A percentile compares a stretch with the other conserved stretches of the same genome.
Conservation (phyloP, 2,888 invertebrate genomes). For the Lasius fuliginosus region DNA sequence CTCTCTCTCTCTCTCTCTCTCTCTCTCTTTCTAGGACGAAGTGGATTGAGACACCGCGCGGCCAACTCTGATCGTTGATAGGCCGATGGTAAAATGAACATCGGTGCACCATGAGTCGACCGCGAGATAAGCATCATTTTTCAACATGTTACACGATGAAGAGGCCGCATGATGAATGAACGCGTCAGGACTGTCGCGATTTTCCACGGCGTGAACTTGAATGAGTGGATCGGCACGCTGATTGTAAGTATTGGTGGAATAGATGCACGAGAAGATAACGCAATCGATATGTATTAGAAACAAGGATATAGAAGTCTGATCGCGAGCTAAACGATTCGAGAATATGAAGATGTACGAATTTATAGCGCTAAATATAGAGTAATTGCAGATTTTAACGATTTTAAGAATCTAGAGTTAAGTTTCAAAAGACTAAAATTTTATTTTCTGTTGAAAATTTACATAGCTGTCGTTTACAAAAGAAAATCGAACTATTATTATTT, state of each 20-base stretch:
- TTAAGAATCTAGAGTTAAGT: neutral
- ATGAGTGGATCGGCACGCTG: constrained; percentile 26
- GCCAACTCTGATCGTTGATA: constrained; percentile 75
- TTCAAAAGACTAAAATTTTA: neutral
- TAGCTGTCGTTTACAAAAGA: neutral
- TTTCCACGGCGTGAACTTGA: constrained; percentile 67
- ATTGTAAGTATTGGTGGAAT: neutral
- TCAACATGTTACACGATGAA: constrained; percentile 69
- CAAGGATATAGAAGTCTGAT: neutral
- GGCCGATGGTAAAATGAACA: constrained; percentile 76
- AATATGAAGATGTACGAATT: neutral
- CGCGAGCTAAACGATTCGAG: neutral
- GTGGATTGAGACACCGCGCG: constrained; percentile 75
- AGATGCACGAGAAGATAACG: constrained; percentile 3
- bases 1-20: constrained; percentile 35
- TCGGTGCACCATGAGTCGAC: constrained; percentile 63
- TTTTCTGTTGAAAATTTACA: neutral
- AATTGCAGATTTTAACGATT: neutral
- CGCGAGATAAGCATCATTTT: constrained; percentile 76
- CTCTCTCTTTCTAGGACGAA: constrained; percentile 19
- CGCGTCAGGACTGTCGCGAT: constrained; percentile 54
- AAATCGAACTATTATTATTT: neutral
- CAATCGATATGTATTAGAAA: neutral
- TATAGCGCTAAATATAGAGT: neutral
- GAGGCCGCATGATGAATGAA: constrained; percentile 72